Conservation (phyloP, 2,888 invertebrate species). For the Matsumyia berberina region DNA sequence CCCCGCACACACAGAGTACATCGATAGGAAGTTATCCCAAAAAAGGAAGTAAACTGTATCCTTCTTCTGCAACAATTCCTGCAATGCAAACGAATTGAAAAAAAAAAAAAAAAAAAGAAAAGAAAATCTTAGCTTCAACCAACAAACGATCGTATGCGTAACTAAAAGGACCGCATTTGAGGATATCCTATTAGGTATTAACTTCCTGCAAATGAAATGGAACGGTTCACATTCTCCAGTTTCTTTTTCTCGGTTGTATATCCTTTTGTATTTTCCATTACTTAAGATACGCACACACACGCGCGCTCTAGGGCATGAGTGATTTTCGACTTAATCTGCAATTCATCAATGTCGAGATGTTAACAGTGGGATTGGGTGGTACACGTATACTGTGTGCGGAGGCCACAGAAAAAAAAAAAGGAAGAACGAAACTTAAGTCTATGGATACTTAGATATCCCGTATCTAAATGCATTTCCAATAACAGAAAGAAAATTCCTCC, state of each 20-base stretch:
- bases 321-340: constrained; percentile 84
- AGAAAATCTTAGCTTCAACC: constrained; percentile 1
- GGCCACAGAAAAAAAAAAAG: constrained; percentile 9
- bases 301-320: constrained; percentile 79
- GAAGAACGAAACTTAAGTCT: constrained; percentile 41
- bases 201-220: constrained; percentile 75
- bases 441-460: constrained; percentile 49
- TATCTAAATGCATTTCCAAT: constrained; percentile 76
- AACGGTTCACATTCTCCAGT: constrained; percentile 59
- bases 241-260: constrained; percentile 30
- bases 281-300: constrained; percentile 67
- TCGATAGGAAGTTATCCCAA: constrained; percentile 39
- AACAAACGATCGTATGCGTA: constrained; percentile 70
- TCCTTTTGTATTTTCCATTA: constrained; percentile 73
- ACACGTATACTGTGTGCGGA: too few relatives aligned
- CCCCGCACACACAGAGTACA: constrained; percentile 64
- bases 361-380: constrained; percentile 69
- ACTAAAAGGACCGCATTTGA: constrained; percentile 73
- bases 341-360: constrained; percentile 83
- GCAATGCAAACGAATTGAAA: constrained; percentile 51
- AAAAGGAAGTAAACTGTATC: constrained; percentile 6
- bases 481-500: constrained; percentile 32
- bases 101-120: constrained; percentile 7
- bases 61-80: constrained; percentile 43
- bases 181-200: constrained; percentile 73